Conservation (phyloP, 2,797 vertebrate species). For the Anguilla anguilla region DNA sequence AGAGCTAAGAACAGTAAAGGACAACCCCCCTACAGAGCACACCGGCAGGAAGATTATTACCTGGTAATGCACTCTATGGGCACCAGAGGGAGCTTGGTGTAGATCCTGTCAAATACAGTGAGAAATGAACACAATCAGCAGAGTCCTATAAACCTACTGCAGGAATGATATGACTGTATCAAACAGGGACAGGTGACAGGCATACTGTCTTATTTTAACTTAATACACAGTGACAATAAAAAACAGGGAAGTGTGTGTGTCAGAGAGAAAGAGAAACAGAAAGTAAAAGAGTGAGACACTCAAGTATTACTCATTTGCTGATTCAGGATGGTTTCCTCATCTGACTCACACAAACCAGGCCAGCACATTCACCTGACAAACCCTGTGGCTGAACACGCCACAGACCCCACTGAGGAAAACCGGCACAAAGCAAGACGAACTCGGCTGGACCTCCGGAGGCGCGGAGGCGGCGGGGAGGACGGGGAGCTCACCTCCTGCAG, state of each 20-base stretch:
- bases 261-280: not conserved
- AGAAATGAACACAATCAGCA: conserved; percentile 15
- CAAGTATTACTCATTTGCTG: not conserved
- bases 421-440: not conserved
- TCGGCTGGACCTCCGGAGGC: not conserved
- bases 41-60: conserved; percentile 64
- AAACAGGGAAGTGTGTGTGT: not conserved
- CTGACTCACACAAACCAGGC: not conserved
- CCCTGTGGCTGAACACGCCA: conserved; percentile 25
- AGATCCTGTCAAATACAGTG: conserved; percentile 67
- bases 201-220: not conserved
- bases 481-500: conserved; percentile 85
- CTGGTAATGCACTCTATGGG: conserved; percentile 95
- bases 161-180: not conserved
- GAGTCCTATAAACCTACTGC: not conserved
- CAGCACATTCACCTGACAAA: conserved; percentile 6
- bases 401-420: not conserved
- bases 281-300: not conserved
- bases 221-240: too few species aligned
- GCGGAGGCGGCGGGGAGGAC: not conserved
- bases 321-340: not conserved
- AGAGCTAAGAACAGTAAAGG: not conserved
- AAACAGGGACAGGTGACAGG: not conserved
- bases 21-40: not conserved
- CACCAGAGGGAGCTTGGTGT: conserved; percentile 74